A percentile compares a stretch with the other conserved stretches of the same genome.
Conservation (phyloP, 1,140 invertebrate genomes). For the Drosophila nebulosa region DNA sequence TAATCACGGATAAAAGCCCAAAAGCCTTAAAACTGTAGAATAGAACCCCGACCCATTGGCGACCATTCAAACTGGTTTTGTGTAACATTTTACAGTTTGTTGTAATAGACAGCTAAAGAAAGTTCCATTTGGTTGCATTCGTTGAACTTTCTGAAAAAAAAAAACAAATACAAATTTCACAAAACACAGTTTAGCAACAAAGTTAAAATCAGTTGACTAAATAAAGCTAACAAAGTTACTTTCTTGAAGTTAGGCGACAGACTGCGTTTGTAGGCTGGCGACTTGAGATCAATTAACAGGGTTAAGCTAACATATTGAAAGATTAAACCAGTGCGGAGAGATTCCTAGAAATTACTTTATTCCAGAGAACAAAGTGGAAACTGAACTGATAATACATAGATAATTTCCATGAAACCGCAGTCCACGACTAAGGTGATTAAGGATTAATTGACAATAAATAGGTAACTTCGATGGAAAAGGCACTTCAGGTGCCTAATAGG, state of each 20-base stretch:
- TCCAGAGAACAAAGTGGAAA: background rate
- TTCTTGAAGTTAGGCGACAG: slow-evolving; percentile 1
- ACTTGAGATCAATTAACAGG: slow-evolving; percentile 35
- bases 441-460: too few relatives aligned
- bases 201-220: slow-evolving; percentile 40
- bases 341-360: background rate
- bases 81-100: slow-evolving; percentile 56
- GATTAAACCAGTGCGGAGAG: background rate
- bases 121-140: slow-evolving; percentile 4
- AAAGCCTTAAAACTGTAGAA: background rate
- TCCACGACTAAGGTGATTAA: background rate
- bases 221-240: slow-evolving; percentile 29
- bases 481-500: too few relatives aligned
- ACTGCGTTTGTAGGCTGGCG: slow-evolving; percentile 1
- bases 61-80: slow-evolving; percentile 27
- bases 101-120: background rate
- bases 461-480: too few relatives aligned
- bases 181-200: slow-evolving; percentile 3
- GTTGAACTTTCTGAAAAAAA: background rate
- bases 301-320: background rate
- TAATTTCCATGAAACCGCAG: background rate
- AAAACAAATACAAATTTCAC: background rate
- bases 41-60: slow-evolving; percentile 7
- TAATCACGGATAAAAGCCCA: slow-evolving; percentile 36
- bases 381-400: background rate